These are phyloP conservation scores for Rhimphoctona megacephalus DNA, from an alignment of 2,888 invertebrate species.

Conservation along the genomic window DNA sequence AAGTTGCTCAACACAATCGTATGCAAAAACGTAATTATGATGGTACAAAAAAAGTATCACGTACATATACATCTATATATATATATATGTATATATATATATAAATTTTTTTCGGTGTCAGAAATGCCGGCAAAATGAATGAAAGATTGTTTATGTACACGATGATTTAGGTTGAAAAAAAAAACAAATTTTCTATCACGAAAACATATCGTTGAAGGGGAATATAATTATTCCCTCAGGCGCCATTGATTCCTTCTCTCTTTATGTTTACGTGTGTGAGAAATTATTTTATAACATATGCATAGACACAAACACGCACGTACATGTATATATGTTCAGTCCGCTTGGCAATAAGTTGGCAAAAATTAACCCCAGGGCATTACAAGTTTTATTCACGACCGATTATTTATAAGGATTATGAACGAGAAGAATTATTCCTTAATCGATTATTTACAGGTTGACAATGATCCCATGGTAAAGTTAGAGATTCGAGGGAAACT, in stretches of 20 bases:
- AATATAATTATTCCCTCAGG: constrained; percentile 44
- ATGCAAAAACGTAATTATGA: constrained; percentile 20
- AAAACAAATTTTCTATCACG: neutral
- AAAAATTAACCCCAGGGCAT: constrained; percentile 25
- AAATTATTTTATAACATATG: constrained; percentile 9
- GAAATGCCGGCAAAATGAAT: constrained; percentile 1
- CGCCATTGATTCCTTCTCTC: constrained; percentile 66
- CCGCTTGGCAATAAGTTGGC: constrained; percentile 31
- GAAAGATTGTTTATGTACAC: neutral
- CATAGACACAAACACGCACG: neutral
- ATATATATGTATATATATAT: neutral
- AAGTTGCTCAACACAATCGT: constrained; percentile 55
- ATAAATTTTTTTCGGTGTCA: constrained; percentile 11
- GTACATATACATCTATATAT: neutral
- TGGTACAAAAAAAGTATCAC: neutral
- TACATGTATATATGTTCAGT: neutral
- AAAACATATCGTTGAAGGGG: constrained; percentile 23
- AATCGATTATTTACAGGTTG: constrained; percentile 26
- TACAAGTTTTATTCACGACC: neutral
- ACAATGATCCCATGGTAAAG: constrained; percentile 8
- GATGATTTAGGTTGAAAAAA: neutral
- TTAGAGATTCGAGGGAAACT: constrained; percentile 1
- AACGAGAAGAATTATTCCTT: constrained; percentile 5
- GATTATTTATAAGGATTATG: constrained; percentile 8
- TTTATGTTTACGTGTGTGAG: constrained; percentile 61